Evolutionary conservation across 2,797 vertebrate species (phyloP).

Genomic region (Esox lucius): DNA sequence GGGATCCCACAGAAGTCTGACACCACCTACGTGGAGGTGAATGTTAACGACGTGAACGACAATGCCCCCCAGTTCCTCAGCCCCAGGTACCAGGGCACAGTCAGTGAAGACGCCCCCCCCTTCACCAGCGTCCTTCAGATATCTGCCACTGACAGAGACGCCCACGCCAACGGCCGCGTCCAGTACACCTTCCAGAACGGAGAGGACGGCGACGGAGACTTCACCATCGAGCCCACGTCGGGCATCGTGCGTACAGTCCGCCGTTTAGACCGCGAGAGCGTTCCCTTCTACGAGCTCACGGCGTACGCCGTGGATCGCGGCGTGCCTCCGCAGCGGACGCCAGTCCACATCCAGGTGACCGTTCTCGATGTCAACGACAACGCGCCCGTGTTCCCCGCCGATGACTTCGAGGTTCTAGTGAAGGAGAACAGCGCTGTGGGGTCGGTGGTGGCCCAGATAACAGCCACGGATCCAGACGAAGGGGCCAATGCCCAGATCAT

Average conservation of each 20-base stretch:
- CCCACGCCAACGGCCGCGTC: constrained; percentile 91
- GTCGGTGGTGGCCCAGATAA: constrained; percentile 93
- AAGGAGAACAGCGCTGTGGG: constrained; percentile 97
- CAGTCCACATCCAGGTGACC: constrained; percentile 92
- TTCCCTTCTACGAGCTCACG: constrained; percentile 92
- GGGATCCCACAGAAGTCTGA: constrained; percentile 98
- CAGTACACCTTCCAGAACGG: constrained; percentile 99
- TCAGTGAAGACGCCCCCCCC: constrained; percentile 94
- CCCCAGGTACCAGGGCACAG: constrained; percentile 90
- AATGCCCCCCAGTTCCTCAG: constrained; percentile 95
- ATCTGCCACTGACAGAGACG: constrained; percentile 94
- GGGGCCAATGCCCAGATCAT: constrained; percentile 96
- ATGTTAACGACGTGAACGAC: constrained; percentile 96
- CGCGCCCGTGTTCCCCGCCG: constrained; percentile 91
- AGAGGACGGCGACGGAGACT: constrained; percentile 96
- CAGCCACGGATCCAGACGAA: constrained; percentile 92
- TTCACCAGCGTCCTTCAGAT: constrained; percentile 97
- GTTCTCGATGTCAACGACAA: constrained; percentile 97
- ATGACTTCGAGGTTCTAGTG: constrained; percentile 93
- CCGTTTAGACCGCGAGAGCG: constrained; percentile 89
- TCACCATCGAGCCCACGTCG: constrained; percentile 96
- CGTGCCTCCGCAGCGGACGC: constrained; percentile 88
- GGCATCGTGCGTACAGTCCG: constrained; percentile 93
- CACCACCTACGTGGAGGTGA: constrained; percentile 96
- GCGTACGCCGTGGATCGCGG: constrained; percentile 95